Percentiles rank a stretch among this genome's conserved stretches.
phyloP scores from a whole-genome alignment of 2,888 invertebrate species.

The Schizotus pectinicornis region DNA sequence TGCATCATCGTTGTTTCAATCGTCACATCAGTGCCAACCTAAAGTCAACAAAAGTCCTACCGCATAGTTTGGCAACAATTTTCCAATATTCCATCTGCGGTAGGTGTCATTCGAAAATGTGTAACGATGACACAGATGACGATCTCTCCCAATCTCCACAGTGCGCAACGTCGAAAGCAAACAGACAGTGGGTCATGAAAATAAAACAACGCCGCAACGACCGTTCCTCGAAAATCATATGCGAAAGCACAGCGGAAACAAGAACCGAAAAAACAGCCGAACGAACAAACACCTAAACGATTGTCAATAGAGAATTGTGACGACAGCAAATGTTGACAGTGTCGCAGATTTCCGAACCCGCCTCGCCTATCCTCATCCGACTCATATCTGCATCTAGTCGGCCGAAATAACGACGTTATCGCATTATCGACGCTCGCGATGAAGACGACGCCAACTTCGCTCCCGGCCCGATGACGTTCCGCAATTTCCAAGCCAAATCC shows the following conservation, averaged over 20 bases:
- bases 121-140: too few relatives aligned
- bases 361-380: conserved; percentile 33
- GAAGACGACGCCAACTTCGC: too few relatives aligned
- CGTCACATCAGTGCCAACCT: too few relatives aligned
- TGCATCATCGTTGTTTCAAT: too few relatives aligned
- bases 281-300: conserved; percentile 46
- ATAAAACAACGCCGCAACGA: conserved; percentile 19
- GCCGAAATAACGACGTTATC: conserved; percentile 18
- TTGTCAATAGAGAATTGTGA: conserved; percentile 53
- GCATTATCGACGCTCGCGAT: background rate
- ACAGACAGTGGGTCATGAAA: conserved; percentile 20
- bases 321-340: conserved; percentile 52
- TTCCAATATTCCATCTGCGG: too few relatives aligned
- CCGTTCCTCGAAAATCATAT: conserved; percentile 32
- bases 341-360: conserved; percentile 42
- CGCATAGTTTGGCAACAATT: too few relatives aligned
- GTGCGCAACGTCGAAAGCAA: conserved; percentile 2
- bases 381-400: conserved; percentile 26
- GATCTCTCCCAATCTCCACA: too few relatives aligned
- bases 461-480: too few relatives aligned
- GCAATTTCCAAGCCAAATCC: too few relatives aligned
- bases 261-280: conserved; percentile 45
- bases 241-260: conserved; percentile 37
- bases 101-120: too few relatives aligned
- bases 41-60: too few relatives aligned